Base-by-base conservation (phyloP, 2,888 invertebrate genomes). In the Eilema griseolum region DNA sequence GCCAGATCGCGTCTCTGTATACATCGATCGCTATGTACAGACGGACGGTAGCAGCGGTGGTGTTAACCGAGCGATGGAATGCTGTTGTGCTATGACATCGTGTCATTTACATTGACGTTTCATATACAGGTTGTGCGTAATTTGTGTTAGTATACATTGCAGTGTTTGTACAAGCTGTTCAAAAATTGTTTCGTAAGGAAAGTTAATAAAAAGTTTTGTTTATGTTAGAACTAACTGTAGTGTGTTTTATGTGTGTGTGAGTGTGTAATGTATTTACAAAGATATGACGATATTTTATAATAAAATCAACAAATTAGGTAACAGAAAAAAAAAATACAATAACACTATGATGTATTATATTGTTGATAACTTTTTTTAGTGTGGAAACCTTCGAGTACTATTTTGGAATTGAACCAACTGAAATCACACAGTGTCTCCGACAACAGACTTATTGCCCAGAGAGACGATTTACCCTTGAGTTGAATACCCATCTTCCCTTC, bases 1-100 rank as follows among this genome's bases (percentile, higher is more conserved):
- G 81, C 97, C 97, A 81, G 97, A 97, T 84, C 97, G 96, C 83
- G 96, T 96, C 93, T 97, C 97, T 97, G 95, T 96, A 94, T 80
- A 86, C 77, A 74, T 73, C 75, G 70, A 79, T 78, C 77, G 82
- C 67, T 78, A 80, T 80, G 61, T 82, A 82, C 82, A 82, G 71
- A 79, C 76, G 63, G 76, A 70, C 67, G 69, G 60, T 68, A 66
- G 75, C 60, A 69, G 74, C 52, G 70, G 66, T 59, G 63, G 61
- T 37, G 31, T 64, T 68, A 33, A 67, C 24, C 37, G 66, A 69
- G 74, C 72, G 41, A 77, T 79, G 81, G 73, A 73, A 71, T 16
- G 11, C 70, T 72, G 63, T 46, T 61, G 69, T 66, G 73, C 65
- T 67, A 69, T 66, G 60, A 33, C 20, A 11, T 56, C 46, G 46